Conservation (phyloP, 1,140 invertebrate species). For the Mizuhopecten yessoensis region DNA sequence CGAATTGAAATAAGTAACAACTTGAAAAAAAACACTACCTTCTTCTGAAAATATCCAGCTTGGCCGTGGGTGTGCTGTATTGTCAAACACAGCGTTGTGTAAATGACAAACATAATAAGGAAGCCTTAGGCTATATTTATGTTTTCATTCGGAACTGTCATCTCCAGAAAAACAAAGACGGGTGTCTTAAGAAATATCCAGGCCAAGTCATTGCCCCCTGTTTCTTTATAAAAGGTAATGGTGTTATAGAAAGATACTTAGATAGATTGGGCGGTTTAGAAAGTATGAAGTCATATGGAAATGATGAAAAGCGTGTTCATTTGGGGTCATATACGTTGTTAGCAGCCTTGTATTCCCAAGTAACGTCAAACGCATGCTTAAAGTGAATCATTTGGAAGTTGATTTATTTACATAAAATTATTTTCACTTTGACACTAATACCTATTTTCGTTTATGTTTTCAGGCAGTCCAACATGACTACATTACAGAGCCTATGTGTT, state of each 20-base stretch:
- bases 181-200: no score
- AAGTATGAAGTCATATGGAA: no score
- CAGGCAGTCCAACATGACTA: background rate
- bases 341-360: no score
- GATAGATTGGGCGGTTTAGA: no score
- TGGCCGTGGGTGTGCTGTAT: background rate
- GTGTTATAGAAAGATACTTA: no score
- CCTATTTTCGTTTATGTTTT: background rate
- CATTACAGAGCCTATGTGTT: background rate
- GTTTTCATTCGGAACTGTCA: background rate
- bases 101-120: background rate
- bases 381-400: no score
- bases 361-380: no score
- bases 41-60: background rate
- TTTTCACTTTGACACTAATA: background rate
- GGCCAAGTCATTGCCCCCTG: no score
- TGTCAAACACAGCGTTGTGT: background rate
- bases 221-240: no score
- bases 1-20: background rate
- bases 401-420: no score
- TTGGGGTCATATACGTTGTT: no score
- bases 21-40: background rate
- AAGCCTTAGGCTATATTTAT: background rate
- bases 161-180: background rate
- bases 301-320: no score